Percentiles rank a stretch among this genome's conserved stretches.
phyloP scores from a whole-genome alignment of 1,140 invertebrate genomes.

The Mizuhopecten yessoensis region DNA sequence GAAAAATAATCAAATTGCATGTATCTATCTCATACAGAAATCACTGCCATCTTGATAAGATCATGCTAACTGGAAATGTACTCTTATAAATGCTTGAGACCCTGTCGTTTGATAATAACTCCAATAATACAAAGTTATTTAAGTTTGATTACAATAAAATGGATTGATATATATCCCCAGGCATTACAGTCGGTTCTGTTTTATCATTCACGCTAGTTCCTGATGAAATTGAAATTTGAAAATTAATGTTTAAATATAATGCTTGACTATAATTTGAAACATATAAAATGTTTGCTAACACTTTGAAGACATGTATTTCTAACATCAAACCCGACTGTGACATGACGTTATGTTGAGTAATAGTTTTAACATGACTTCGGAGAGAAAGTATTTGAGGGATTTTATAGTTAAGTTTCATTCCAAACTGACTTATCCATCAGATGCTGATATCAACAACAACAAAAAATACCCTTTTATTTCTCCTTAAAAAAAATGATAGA shows the following conservation, averaged over 20 bases:
- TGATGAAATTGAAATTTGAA: neutral
- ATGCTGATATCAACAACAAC: no score
- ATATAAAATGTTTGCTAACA: neutral
- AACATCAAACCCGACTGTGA: neutral
- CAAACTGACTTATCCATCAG: neutral
- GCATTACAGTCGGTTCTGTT: neutral
- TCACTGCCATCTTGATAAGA: neutral
- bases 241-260: conserved; percentile 23
- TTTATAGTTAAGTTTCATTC: conserved; percentile 23
- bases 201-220: neutral
- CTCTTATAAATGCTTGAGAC: neutral
- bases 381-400: neutral
- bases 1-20: neutral
- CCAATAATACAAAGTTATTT: neutral
- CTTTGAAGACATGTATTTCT: neutral
- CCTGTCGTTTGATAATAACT: neutral
- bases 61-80: neutral
- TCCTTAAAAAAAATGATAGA: neutral
- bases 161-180: neutral
- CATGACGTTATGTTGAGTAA: neutral
- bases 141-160: neutral
- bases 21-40: neutral
- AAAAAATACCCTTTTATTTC: neutral
- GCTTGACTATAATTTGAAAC: conserved; percentile 28
- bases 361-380: neutral